Conservation (phyloP, 2,113 vertebrate genomes). For the Anguilla rostrata region DNA sequence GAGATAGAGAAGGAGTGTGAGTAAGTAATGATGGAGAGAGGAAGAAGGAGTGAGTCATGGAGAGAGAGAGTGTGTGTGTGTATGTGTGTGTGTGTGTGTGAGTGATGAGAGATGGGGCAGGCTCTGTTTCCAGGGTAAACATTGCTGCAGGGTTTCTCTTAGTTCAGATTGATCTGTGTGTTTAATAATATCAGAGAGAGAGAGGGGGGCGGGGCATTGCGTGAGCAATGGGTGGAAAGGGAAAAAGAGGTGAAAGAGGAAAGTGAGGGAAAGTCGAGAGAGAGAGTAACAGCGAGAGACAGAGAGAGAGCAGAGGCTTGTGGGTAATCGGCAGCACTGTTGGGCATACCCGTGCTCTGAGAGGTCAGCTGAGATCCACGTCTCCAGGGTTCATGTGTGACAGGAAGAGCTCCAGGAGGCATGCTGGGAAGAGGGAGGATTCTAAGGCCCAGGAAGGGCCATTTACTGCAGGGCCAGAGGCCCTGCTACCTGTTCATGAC, state of each 20-base stretch:
- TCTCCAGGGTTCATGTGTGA: neutral
- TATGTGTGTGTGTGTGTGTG: neutral
- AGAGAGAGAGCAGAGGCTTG: neutral
- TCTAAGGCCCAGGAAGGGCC: neutral
- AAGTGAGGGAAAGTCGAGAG: neutral
- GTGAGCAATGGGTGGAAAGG: neutral
- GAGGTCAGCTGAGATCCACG: neutral
- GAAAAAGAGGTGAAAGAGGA: neutral
- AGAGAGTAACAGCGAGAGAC: neutral
- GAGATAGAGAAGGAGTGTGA: no score
- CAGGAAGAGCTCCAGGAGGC: conserved; percentile 10
- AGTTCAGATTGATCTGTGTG: conserved; percentile 11
- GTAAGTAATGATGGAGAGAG: neutral
- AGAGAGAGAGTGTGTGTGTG: neutral
- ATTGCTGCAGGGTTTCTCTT: neutral
- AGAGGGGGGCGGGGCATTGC: neutral
- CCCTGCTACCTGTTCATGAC: neutral
- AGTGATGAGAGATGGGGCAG: neutral
- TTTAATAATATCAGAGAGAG: conserved; percentile 17
- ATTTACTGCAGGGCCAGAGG: neutral
- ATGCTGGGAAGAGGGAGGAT: conserved; percentile 8
- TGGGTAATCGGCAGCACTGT: neutral
- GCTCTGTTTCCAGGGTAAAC: conserved; percentile 7
- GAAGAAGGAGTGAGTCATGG: neutral
- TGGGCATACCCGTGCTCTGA: neutral